A percentile compares a stretch with the other conserved stretches of the same genome.
Evolutionary conservation across 2,888 invertebrate species (phyloP).

Genomic region (Microctonus brassicae): DNA sequence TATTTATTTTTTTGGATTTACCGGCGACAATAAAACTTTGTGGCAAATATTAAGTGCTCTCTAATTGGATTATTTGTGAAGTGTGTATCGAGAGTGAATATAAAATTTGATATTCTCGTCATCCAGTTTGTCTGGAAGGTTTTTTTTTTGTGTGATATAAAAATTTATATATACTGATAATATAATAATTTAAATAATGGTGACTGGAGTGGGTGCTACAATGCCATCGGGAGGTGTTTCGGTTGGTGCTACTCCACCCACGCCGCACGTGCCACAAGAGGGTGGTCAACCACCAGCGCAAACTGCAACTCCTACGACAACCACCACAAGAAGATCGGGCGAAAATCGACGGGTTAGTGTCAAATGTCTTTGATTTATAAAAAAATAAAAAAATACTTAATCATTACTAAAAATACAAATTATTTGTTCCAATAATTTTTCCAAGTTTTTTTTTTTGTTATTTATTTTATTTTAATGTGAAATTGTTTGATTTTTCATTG

Average conservation of each 20-base stretch:
- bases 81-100: constrained; percentile 42
- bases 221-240: constrained; percentile 68
- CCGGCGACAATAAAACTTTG: constrained; percentile 13
- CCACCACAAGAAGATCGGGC: constrained; percentile 62
- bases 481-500: not conserved
- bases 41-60: constrained; percentile 39
- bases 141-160: constrained; percentile 16
- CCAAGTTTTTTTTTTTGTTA: no score
- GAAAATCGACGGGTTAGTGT: constrained; percentile 71
- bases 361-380: no score
- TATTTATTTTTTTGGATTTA: not conserved
- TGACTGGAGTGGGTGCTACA: constrained; percentile 67
- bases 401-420: no score
- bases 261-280: constrained; percentile 68
- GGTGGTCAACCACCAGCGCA: constrained; percentile 67
- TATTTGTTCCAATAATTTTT: no score
- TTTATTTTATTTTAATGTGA: no score
- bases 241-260: constrained; percentile 65
- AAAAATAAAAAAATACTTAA: no score
- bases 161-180: not conserved
- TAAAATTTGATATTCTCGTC: no score
- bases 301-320: constrained; percentile 58
- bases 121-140: no score
- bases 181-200: constrained; percentile 54
- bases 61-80: constrained; percentile 51